phyloP scores from a whole-genome alignment of 1,140 invertebrate species.

The Drosophila ficusphila region DNA sequence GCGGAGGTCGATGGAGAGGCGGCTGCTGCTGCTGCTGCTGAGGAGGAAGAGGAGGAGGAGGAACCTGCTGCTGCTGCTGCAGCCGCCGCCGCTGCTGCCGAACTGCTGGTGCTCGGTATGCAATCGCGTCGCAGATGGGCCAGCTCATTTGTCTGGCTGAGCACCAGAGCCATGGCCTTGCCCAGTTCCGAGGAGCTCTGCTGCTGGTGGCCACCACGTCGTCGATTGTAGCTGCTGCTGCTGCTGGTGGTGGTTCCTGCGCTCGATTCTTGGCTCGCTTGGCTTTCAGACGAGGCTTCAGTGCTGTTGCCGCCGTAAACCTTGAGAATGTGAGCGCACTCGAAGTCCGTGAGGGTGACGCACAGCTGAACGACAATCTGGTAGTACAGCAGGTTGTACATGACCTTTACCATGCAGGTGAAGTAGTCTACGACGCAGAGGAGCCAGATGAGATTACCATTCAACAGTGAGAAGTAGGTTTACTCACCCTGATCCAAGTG shows the following conservation, averaged over 20 bases:
- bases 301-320: constrained; percentile 36
- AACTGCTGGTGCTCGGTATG: constrained; percentile 57
- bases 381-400: constrained; percentile 95
- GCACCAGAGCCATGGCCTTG: constrained; percentile 75
- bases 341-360: constrained; percentile 85
- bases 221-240: neutral
- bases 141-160: constrained; percentile 70
- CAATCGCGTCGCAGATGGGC: constrained; percentile 82
- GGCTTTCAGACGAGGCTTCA: constrained; percentile 2
- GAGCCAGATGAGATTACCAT: neutral
- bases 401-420: constrained; percentile 91
- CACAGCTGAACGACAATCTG: constrained; percentile 92
- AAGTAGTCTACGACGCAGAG: constrained; percentile 95
- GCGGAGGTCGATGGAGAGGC: neutral
- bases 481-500: constrained; percentile 93
- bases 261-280: constrained; percentile 5
- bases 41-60: neutral
- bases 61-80: constrained; percentile 22
- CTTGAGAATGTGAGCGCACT: constrained; percentile 83
- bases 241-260: neutral
- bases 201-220: constrained; percentile 10
- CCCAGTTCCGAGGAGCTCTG: constrained; percentile 67
- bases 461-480: neutral
- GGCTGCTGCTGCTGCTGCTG: constrained; percentile 8
- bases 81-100: constrained; percentile 10